Evolutionary conservation across 2,888 invertebrate species (phyloP).

Genomic region (Andrena marginata): DNA sequence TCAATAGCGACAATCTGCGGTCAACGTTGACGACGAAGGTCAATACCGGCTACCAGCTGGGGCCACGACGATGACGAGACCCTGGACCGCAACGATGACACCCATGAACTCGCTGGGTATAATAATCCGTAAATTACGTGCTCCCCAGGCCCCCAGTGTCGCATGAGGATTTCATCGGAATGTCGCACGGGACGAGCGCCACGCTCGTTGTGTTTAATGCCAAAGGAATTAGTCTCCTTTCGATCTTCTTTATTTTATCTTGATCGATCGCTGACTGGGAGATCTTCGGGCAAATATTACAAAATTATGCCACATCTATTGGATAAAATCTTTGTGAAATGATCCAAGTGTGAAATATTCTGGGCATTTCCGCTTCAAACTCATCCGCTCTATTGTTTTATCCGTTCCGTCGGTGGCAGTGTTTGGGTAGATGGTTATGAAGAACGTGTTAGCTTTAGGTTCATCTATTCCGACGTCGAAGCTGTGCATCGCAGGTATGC

Average conservation of each 20-base stretch:
- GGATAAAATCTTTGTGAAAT: no score
- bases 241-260: no score
- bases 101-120: constrained; percentile 59
- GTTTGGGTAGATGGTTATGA: background rate
- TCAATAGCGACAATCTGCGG: constrained; percentile 61
- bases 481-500: background rate
- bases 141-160: constrained; percentile 71
- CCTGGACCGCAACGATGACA: constrained; percentile 61
- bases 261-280: no score
- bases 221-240: background rate
- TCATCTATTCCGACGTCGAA: background rate
- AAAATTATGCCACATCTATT: no score
- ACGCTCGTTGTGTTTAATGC: background rate
- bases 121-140: constrained; percentile 80
- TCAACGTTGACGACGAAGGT: constrained; percentile 55
- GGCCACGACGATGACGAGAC: constrained; percentile 48
- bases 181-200: constrained; percentile 11
- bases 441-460: background rate
- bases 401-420: background rate
- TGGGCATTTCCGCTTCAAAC: background rate
- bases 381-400: background rate
- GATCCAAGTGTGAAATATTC: background rate
- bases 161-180: constrained; percentile 18
- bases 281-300: no score
- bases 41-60: constrained; percentile 45